Evolutionary conservation across 2,888 invertebrate genomes (phyloP).

Genomic region (Coronaproctus castanopsis): DNA sequence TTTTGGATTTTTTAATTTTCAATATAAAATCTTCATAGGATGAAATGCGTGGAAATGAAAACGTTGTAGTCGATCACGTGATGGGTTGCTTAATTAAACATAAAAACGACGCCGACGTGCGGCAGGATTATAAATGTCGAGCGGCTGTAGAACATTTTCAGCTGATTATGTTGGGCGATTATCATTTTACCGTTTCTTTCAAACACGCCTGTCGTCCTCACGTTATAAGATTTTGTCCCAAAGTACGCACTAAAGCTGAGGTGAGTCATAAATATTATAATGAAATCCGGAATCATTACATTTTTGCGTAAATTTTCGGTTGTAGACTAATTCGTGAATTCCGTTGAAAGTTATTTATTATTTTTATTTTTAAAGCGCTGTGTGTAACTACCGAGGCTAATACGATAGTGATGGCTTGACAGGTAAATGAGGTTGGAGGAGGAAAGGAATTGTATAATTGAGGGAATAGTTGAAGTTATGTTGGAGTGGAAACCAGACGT

Average conservation of each 20-base stretch:
- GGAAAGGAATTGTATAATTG: background rate
- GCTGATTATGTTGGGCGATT: slow-evolving; percentile 76
- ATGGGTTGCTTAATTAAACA: slow-evolving; percentile 85
- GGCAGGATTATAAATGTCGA: slow-evolving; percentile 60
- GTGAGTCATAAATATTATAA: slow-evolving; percentile 7
- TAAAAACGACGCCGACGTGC: slow-evolving; percentile 68
- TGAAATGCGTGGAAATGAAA: slow-evolving; percentile 32
- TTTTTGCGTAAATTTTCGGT: background rate
- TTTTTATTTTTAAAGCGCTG: too few relatives aligned
- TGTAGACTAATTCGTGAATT: too few relatives aligned
- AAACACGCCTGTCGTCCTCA: slow-evolving; percentile 78
- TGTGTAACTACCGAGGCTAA: too few relatives aligned
- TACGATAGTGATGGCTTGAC: too few relatives aligned
- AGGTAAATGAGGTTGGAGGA: background rate
- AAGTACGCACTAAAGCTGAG: slow-evolving; percentile 45
- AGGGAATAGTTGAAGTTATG: too few relatives aligned
- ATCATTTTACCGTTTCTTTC: slow-evolving; percentile 82
- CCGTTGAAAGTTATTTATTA: too few relatives aligned
- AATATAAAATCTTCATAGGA: too few relatives aligned
- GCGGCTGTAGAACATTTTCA: slow-evolving; percentile 95
- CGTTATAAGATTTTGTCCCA: slow-evolving; percentile 41
- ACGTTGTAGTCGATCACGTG: slow-evolving; percentile 51
- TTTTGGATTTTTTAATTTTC: too few relatives aligned
- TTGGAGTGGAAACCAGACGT: too few relatives aligned
- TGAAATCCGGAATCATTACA: background rate